Percentiles rank a stretch among this genome's conserved stretches.
phyloP scores from a whole-genome alignment of 2,113 vertebrate species.

The Bufo bufo region DNA sequence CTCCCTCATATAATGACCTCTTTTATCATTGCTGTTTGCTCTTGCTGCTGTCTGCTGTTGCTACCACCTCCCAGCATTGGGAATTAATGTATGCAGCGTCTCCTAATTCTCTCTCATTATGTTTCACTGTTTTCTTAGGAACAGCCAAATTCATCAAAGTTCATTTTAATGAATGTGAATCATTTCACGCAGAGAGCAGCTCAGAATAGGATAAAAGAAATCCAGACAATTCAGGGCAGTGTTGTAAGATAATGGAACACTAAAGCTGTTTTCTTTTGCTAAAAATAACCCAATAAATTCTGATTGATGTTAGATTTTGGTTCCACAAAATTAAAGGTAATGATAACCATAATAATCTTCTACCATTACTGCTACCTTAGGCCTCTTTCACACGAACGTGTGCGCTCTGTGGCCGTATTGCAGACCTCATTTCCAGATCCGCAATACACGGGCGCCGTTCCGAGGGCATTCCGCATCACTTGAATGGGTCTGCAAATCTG shows the following conservation, averaged over 20 bases:
- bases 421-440: too few relatives aligned
- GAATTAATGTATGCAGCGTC: slow-evolving; percentile 41
- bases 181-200: slow-evolving; percentile 7
- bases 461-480: too few relatives aligned
- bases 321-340: slow-evolving; percentile 48
- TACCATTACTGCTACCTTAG: slow-evolving; percentile 32
- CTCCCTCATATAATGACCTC: slow-evolving; percentile 36
- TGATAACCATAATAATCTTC: slow-evolving; percentile 28
- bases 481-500: too few relatives aligned
- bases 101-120: slow-evolving; percentile 33
- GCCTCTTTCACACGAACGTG: not conserved
- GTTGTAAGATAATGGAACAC: not conserved
- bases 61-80: slow-evolving; percentile 14
- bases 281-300: slow-evolving; percentile 43
- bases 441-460: too few relatives aligned
- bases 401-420: too few relatives aligned
- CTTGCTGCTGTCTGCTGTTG: slow-evolving; percentile 12
- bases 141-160: slow-evolving; percentile 40
- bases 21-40: slow-evolving; percentile 30
- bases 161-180: slow-evolving; percentile 29
- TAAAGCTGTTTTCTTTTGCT: slow-evolving; percentile 43
- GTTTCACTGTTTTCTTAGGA: slow-evolving; percentile 28
- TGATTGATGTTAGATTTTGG: slow-evolving; percentile 41
- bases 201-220: slow-evolving; percentile 35
- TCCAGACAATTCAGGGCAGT: slow-evolving; percentile 26